These are phyloP conservation scores for Troides aeacus DNA, from an alignment of 2,888 invertebrate genomes.

Conservation along the genomic window DNA sequence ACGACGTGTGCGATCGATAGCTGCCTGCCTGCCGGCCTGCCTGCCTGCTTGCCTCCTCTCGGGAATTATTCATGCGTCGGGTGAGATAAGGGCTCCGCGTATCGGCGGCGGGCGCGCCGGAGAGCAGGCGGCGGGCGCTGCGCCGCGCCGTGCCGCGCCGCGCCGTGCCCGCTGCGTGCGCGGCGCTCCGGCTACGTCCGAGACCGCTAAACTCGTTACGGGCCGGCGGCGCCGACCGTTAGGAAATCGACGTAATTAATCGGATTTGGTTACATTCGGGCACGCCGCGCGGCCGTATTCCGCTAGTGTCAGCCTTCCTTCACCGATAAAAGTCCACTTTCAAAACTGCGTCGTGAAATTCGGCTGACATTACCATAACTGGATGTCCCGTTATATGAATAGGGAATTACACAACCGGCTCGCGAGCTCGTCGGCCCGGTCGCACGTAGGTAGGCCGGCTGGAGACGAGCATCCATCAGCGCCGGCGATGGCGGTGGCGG, in stretches of 20 bases:
- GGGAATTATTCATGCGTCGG: conserved; percentile 79
- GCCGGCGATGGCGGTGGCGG: neutral
- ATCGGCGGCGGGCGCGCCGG: conserved; percentile 27
- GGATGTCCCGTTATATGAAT: conserved; percentile 71
- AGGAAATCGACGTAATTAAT: conserved; percentile 53
- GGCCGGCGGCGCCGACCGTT: conserved; percentile 39
- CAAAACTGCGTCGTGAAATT: conserved; percentile 71
- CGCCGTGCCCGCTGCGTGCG: too few relatives aligned
- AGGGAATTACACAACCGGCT: conserved; percentile 75
- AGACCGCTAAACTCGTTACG: conserved; percentile 34
- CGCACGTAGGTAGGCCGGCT: conserved; percentile 39
- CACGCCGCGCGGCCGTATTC: conserved; percentile 43
- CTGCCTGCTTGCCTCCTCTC: conserved; percentile 55
- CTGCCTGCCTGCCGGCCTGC: conserved; percentile 43
- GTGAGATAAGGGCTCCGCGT: conserved; percentile 67
- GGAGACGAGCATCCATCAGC: conserved; percentile 28
- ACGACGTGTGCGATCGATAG: conserved; percentile 80
- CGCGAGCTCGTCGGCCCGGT: conserved; percentile 40
- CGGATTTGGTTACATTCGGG: conserved; percentile 48
- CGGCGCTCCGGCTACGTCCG: conserved; percentile 36
- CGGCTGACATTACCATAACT: conserved; percentile 77
- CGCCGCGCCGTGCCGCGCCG: too few relatives aligned
- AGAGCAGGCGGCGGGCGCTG: neutral
- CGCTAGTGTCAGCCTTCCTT: conserved; percentile 34
- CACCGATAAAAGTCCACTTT: conserved; percentile 65